Conservation (phyloP, 2,888 invertebrate species). For the Polyommatus icarus region DNA sequence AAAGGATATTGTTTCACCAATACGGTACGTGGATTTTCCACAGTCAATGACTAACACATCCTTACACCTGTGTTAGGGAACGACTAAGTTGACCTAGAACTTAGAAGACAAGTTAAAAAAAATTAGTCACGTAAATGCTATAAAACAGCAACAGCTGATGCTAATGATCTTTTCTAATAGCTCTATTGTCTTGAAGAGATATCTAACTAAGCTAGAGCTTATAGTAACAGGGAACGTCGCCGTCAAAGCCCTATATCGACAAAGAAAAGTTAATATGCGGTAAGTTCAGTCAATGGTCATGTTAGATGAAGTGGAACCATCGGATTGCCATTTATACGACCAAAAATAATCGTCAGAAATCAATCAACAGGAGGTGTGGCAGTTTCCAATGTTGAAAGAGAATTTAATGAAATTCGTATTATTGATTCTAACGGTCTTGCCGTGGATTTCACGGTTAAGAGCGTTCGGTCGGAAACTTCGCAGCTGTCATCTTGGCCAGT, state of each 20-base stretch:
- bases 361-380: slow-evolving; percentile 65
- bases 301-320: slow-evolving; percentile 30
- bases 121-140: too few relatives aligned
- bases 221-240: not conserved
- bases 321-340: slow-evolving; percentile 24
- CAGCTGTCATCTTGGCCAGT: slow-evolving; percentile 76
- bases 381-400: slow-evolving; percentile 55
- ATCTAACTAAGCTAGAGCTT: not conserved
- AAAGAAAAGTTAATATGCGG: slow-evolving; percentile 23
- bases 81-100: not conserved
- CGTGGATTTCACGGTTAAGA: slow-evolving; percentile 70
- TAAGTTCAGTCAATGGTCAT: slow-evolving; percentile 7
- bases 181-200: not conserved
- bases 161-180: not conserved
- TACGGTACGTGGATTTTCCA: not conserved
- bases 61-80: not conserved
- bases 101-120: too few relatives aligned
- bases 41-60: not conserved
- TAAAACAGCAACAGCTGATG: not conserved
- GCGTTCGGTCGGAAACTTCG: slow-evolving; percentile 59
- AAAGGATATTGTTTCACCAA: not conserved
- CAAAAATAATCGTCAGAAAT: slow-evolving; percentile 30
- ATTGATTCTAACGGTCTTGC: slow-evolving; percentile 68
- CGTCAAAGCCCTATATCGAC: not conserved
- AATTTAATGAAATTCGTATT: slow-evolving; percentile 69